Conservation (phyloP, 1,140 invertebrate genomes). For the Melitaea cinxia region DNA sequence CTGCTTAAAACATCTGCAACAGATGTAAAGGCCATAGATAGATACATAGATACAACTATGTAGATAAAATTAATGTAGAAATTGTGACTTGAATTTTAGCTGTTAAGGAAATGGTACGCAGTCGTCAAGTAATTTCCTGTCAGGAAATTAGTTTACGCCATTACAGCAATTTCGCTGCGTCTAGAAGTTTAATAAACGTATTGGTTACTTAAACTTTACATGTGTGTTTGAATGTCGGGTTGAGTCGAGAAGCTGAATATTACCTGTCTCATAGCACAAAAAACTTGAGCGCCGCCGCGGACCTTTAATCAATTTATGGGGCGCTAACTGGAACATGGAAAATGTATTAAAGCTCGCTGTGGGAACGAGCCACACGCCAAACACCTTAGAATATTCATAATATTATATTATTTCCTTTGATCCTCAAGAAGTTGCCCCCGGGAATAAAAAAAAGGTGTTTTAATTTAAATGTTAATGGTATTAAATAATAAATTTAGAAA, state of each 20-base stretch:
- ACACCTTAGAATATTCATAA: constrained; percentile 62
- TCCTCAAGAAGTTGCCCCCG: constrained; percentile 34
- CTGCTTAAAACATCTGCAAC: no score
- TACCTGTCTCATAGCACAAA: constrained; percentile 65
- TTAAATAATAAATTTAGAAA: no score
- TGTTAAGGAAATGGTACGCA: constrained; percentile 69
- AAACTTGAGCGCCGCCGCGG: constrained; percentile 73
- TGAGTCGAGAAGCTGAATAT: constrained; percentile 30
- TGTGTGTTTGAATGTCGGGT: constrained; percentile 11
- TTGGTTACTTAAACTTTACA: constrained; percentile 14
- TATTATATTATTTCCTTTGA: constrained; percentile 46
- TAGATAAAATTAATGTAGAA: constrained; percentile 54
- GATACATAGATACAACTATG: no score
- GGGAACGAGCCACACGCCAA: constrained; percentile 70
- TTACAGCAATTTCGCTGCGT: constrained; percentile 52
- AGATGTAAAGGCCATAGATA: no score
- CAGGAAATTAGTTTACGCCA: constrained; percentile 73
- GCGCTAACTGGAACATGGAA: constrained; percentile 81
- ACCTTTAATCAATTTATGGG: constrained; percentile 80
- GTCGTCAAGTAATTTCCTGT: constrained; percentile 66
- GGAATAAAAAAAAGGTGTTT: constrained; percentile 19
- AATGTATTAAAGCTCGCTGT: constrained; percentile 80
- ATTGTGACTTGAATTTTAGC: constrained; percentile 52
- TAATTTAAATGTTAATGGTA: constrained; percentile 11
- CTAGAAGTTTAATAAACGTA: constrained; percentile 23